Evolutionary conservation across 2,888 invertebrate genomes (phyloP), one percentile per base, ranked within the genome.

Genomic region (Oscheius onirici): DNA sequence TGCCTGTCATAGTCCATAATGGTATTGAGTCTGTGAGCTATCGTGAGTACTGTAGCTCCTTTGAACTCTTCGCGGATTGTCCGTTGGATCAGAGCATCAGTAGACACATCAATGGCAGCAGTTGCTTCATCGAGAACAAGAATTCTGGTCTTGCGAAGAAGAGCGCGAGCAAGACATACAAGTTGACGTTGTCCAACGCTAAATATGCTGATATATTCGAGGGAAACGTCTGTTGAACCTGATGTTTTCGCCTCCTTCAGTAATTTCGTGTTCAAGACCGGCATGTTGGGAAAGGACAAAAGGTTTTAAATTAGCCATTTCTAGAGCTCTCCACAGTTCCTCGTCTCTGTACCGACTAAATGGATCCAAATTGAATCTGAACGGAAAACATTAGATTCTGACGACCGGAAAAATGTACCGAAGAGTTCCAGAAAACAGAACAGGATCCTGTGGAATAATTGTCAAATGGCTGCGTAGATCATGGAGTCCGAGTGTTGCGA

Each of bases 331-430:
- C 96, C 96, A 97, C 57, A 97, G 89, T 68, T 94, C 92, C 0
- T 92, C 92, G 85, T 97, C 97, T 1, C 91, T 89, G 88, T 93
- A 91, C 1, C 89, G 89, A 81, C 91, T 91, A 89, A 95, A 94
- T 2, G 97, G 97, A 90, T 97, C 97, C 76, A 97, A 91, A 90
- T 97, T 97, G 90, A 94, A 91, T 66, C 96, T 96, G 75, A 95
- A 90, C 11, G 0, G 20, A 13, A 11, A 49, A 49, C 6, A 20
- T n/a, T n/a, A n/a, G n/a, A n/a, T n/a, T n/a, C n/a, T n/a, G n/a
- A n/a, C n/a, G n/a, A 26, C n/a, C n/a, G 24, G 11, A 28, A 17
- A 43, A 28, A 51, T 15, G 43, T 81, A 57, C 79, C 74, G 43
- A 84, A 85, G 52, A 3, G 80, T 82, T 46, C 82, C 82, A 52